Evolutionary conservation across 2,797 vertebrate genomes (phyloP).

Genomic region (Falco peregrinus): DNA sequence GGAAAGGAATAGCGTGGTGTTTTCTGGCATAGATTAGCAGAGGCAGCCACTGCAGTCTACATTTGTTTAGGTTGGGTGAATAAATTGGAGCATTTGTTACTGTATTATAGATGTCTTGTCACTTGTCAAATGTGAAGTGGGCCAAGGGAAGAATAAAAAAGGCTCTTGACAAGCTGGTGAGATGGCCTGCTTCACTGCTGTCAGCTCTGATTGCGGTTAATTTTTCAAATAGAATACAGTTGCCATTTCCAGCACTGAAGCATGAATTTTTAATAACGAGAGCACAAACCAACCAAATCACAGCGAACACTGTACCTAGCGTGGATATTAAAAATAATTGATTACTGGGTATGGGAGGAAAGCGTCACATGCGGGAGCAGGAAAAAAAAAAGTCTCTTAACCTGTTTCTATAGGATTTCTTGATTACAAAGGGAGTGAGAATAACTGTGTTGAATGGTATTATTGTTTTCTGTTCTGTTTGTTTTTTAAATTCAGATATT

Average conservation of each 20-base stretch:
- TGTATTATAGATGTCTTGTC: conserved; percentile 74
- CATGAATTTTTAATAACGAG: conserved; percentile 59
- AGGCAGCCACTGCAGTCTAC: conserved; percentile 62
- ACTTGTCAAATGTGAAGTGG: conserved; percentile 80
- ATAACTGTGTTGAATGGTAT: background rate
- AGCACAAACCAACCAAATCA: background rate
- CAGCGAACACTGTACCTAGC: background rate
- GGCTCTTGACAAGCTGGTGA: conserved; percentile 60
- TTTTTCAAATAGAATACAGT: conserved; percentile 71
- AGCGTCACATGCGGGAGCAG: background rate
- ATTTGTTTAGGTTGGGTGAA: conserved; percentile 82
- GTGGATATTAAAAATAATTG: background rate
- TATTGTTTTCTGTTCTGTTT: background rate
- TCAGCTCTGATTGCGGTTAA: conserved; percentile 72
- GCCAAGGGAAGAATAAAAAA: conserved; percentile 74
- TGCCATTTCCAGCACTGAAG: conserved; percentile 69
- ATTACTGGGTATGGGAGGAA: background rate
- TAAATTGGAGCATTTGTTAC: conserved; percentile 85
- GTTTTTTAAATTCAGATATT: background rate
- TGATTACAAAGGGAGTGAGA: background rate
- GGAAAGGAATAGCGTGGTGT: conserved; percentile 21
- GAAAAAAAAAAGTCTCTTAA: background rate
- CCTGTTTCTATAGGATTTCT: background rate
- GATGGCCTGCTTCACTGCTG: conserved; percentile 46
- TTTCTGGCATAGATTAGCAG: conserved; percentile 67